A percentile compares a stretch with the other conserved stretches of the same genome.
phyloP scores from a whole-genome alignment of 2,888 invertebrate species.

The Dusona sp. region DNA sequence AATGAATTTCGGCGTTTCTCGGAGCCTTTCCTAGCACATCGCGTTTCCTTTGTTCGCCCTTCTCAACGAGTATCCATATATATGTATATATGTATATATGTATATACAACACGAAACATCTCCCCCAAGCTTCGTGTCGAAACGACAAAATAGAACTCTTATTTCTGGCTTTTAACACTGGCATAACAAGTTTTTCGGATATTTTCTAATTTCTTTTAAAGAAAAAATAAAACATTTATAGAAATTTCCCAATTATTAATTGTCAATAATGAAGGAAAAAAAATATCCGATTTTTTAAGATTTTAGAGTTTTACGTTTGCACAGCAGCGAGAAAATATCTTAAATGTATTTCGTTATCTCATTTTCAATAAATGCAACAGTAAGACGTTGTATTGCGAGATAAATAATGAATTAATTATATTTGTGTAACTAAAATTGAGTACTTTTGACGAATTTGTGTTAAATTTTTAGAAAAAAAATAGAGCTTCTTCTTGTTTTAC shows the following conservation, averaged over 20 bases:
- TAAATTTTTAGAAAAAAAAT: background rate
- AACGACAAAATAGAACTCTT: background rate
- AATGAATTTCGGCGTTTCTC: background rate
- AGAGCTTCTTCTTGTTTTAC: background rate
- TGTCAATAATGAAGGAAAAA: too few relatives aligned
- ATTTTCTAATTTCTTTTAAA: background rate
- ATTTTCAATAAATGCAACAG: background rate
- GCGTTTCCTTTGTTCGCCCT: conserved; percentile 9
- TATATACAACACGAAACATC: background rate
- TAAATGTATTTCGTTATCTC: background rate
- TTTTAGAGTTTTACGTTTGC: too few relatives aligned
- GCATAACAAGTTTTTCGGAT: background rate
- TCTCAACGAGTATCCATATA: background rate
- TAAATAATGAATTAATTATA: background rate
- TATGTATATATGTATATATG: background rate
- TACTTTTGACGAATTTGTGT: background rate
- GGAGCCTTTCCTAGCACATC: background rate
- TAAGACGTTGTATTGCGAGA: background rate
- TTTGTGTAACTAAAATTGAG: background rate
- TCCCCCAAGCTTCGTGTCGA: background rate
- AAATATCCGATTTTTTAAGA: too few relatives aligned
- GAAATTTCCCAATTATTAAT: too few relatives aligned
- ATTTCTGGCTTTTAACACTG: background rate
- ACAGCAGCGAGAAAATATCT: background rate
- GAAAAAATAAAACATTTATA: too few relatives aligned